Conservation (phyloP, 2,797 vertebrate genomes). For the Alca torda region DNA sequence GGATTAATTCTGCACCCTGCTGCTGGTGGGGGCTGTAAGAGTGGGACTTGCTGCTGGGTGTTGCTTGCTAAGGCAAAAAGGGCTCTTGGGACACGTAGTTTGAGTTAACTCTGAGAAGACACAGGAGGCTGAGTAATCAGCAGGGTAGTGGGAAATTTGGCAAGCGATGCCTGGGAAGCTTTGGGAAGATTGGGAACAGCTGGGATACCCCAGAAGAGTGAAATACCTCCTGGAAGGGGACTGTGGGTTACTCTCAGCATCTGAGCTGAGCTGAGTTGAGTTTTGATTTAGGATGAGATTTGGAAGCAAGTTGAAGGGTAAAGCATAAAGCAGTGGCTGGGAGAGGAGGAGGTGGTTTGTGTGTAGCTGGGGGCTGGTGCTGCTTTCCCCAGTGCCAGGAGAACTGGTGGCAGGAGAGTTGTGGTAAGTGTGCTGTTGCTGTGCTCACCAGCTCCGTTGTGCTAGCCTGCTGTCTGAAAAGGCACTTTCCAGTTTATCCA, state of each 20-base stretch:
- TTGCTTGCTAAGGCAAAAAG: background rate
- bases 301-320: background rate
- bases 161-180: background rate
- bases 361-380: background rate
- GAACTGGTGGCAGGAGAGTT: background rate
- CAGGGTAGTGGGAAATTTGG: background rate
- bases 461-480: background rate
- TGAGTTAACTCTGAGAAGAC: background rate
- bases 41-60: background rate
- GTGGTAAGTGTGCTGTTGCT: background rate
- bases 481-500: background rate
- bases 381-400: background rate
- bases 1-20: background rate
- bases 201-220: background rate
- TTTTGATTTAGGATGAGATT: background rate
- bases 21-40: background rate
- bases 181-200: background rate
- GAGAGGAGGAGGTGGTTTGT: background rate
- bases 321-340: background rate
- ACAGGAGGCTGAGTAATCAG: background rate
- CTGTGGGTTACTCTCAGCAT: background rate
- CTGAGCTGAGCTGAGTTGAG: background rate
- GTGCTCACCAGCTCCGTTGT: accelerated
- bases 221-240: background rate
- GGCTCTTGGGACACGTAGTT: background rate